phyloP scores from a whole-genome alignment of 2,113 vertebrate species.

The Phoenicopterus ruber region DNA sequence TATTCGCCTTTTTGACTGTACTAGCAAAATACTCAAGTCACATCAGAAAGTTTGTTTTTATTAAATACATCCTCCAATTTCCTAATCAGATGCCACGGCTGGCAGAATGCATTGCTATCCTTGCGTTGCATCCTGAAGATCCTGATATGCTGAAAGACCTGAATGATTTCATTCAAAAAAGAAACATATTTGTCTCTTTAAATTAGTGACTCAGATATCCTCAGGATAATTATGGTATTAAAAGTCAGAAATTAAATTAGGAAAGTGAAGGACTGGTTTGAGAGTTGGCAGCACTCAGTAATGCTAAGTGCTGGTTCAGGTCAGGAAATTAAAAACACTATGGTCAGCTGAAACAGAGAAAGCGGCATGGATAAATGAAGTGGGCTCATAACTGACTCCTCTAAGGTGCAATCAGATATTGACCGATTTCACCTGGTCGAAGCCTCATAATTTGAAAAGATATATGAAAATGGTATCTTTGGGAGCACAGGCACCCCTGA shows the following conservation, averaged over 20 bases:
- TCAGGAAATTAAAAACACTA: not conserved
- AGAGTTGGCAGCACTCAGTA: not conserved
- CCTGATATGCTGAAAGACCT: not conserved
- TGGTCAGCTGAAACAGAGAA: not conserved
- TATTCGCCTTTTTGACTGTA: not conserved
- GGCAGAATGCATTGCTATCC: not conserved
- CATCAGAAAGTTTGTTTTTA: not conserved
- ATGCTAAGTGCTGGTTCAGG: not conserved
- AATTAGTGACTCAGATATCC: not conserved
- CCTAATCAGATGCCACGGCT: not conserved
- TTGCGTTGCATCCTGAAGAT: not conserved
- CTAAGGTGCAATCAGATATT: not conserved
- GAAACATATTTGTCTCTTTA: not conserved
- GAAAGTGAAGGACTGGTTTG: not conserved
- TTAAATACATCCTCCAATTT: not conserved
- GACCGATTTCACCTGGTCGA: not conserved
- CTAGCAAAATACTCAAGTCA: not conserved
- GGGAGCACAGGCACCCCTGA: not conserved
- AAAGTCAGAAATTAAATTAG: slow-evolving; percentile 14
- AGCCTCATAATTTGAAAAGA: not conserved
- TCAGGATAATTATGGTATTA: not conserved
- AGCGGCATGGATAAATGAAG: not conserved
- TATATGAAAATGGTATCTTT: not conserved
- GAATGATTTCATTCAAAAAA: not conserved
- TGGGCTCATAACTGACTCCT: not conserved